Base-by-base conservation (phyloP, 2,888 invertebrate genomes). In the Heliconius hortense region DNA sequence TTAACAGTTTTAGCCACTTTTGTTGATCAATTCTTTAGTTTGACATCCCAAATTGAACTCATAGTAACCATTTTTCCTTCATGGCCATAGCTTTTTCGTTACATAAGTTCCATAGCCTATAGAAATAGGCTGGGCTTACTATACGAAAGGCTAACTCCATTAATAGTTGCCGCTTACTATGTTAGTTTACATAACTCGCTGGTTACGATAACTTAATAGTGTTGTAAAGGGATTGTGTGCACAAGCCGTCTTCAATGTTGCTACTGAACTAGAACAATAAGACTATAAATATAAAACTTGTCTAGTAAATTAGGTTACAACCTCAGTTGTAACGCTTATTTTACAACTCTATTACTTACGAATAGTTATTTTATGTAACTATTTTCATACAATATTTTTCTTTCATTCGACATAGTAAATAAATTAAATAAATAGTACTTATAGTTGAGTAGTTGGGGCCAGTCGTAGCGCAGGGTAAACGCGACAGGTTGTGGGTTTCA, bases 121-220 rank as follows among this genome's bases (percentile, higher is more conserved):
- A 21, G 31, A 76, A 73, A 64, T 62, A 56, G n/a, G 68, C 24
- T 39, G 24, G 48, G 48, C 59, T 70, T 60, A 70, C 64, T 26
- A 66, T 26, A 59, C 35, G 64, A 73, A 66, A 66, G 66, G 11
- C 76, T 76, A 73, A 76, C 76, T 73, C 15, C 70, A 76, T 73
- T 76, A 73, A 70, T 70, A 76, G 59, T 43, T 24, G 18, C 26
- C 35, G 31, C 64, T 66, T 59, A 43, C 63, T 70, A 71, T 70
- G 70, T 76, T 35, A 60, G 70, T 70, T 76, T 76, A 76, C 69
- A 64, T 76, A 76, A 76, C 76, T 67, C 26, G 64, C 48, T 70
- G 76, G 76, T 73, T 76, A 31, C 76, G 64, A 70, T 76, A 76
- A 73, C 70, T 76, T 70, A 76, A 76, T 73, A 73, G 73, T 73